These are phyloP conservation scores for Saturnia japonica DNA, from an alignment of 2,888 invertebrate genomes.

Conservation along the genomic window DNA sequence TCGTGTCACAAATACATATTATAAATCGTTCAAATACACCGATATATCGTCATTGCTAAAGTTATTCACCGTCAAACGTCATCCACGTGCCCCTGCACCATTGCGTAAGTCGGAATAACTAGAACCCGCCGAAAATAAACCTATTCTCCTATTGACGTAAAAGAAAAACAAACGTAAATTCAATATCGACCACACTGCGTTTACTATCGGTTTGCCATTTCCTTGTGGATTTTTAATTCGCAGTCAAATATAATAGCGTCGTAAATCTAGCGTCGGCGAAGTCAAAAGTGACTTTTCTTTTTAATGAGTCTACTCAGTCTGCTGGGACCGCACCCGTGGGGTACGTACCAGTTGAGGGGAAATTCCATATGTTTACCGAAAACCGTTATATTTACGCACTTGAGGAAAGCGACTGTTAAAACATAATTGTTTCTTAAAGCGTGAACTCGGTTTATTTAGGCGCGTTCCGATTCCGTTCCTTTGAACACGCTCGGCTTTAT, in stretches of 20 bases:
- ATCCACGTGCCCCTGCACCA: constrained; percentile 60
- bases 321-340: constrained; percentile 64
- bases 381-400: constrained; percentile 34
- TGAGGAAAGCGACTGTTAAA: constrained; percentile 26
- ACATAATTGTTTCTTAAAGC: constrained; percentile 32
- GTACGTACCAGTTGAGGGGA: constrained; percentile 58
- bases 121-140: constrained; percentile 55
- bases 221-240: constrained; percentile 43
- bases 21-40: constrained; percentile 18
- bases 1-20: constrained; percentile 38
- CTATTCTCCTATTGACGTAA: constrained; percentile 71
- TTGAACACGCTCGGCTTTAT: constrained; percentile 33
- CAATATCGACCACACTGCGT: constrained; percentile 69
- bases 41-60: constrained; percentile 28
- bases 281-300: constrained; percentile 56
- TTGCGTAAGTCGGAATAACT: constrained; percentile 70
- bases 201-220: constrained; percentile 58
- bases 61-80: constrained; percentile 31
- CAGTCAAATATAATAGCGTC: constrained; percentile 40
- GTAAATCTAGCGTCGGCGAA: constrained; percentile 48
- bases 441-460: constrained; percentile 38
- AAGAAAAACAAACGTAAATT: constrained; percentile 65
- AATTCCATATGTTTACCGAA: not conserved
- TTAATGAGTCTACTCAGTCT: constrained; percentile 39
- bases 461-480: constrained; percentile 28